A percentile compares a stretch with the other conserved stretches of the same genome.
phyloP scores from a whole-genome alignment of 2,113 vertebrate genomes.

The Mormoops blainvillei region DNA sequence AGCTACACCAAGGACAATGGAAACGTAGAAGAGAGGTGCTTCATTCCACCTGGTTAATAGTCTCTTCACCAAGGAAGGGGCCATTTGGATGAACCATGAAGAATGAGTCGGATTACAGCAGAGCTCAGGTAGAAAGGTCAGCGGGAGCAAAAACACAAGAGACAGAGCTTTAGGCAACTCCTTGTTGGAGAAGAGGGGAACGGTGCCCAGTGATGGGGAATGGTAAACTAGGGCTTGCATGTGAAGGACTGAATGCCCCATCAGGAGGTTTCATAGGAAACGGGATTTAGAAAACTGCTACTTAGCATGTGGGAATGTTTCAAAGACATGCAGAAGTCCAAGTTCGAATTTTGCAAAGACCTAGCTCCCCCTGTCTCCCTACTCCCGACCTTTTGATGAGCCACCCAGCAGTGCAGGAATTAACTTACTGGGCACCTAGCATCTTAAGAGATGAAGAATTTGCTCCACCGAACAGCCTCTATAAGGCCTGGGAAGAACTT shows the following conservation, averaged over 20 bases:
- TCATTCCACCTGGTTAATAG: background rate
- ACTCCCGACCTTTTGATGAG: background rate
- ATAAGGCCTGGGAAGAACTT: constrained; percentile 18
- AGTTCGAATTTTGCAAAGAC: background rate
- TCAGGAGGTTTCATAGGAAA: background rate
- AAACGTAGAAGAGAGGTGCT: background rate
- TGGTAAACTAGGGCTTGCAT: background rate
- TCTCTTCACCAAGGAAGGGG: background rate
- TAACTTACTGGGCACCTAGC: background rate
- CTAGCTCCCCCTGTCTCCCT: background rate
- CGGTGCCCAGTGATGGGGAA: too few relatives aligned
- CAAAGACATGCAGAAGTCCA: background rate
- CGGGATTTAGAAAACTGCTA: background rate
- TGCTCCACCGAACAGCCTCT: background rate
- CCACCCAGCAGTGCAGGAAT: background rate
- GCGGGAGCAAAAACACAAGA: background rate
- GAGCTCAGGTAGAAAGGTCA: background rate
- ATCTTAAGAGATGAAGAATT: background rate
- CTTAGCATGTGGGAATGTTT: background rate
- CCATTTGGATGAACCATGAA: rapidly evolving
- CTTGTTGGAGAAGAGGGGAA: background rate
- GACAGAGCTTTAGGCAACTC: background rate
- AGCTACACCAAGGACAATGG: background rate
- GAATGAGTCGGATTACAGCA: background rate
- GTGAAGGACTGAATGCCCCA: background rate